Base-by-base conservation (phyloP, 2,797 vertebrate species). In the Poecilia picta region DNA sequence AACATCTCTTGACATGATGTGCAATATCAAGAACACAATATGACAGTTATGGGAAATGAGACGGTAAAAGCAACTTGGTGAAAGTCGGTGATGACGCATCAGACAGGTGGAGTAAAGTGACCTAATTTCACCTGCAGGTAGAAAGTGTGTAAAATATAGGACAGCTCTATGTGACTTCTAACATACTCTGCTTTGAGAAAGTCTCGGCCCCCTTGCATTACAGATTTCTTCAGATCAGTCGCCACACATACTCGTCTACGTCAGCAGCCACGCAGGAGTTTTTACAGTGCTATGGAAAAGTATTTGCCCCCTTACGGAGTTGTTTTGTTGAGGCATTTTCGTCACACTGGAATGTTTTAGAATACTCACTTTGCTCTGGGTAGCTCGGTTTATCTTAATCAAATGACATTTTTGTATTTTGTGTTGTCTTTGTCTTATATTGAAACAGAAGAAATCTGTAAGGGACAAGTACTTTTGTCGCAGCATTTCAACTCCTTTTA, bases 11-110 rank as follows among this genome's bases (percentile, higher is more conserved):
- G 87, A 89, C 75, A 90, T 88, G 74, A 78, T 75, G 90, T 93
- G 91, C 90, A 93, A 94, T 92, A 92, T 85, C 81, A 70, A 86
- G 76, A 88, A 51, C 75, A 72, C 43, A 71, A 47, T 81, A 20
- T 87, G 81, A 85, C 77, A 78, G 80, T 74, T 59, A 87, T 79
- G 66, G 77, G 78, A 86, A 86, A 73, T 76, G 16, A 36, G n/a
- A 73, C 57, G 46, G 45, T 80, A 76, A 72, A 77, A 68, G 28
- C 20, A 51, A 79, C 31, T 72, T n/a, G 49, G 51, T 79, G 75
- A 43, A 77, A 49, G 70, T 78, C 79, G 36, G n/a, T 43, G 72
- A 70, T 43, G 66, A 41, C 72, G 41, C 33, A 31, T 81, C 62
- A 73, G 74, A 76, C 20, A 47, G 55, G 74, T 72, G 46, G 8